These are phyloP conservation scores for Boulengeromyrus knoepffleri DNA, from an alignment of 2,113 vertebrate genomes.

Conservation along the genomic window DNA sequence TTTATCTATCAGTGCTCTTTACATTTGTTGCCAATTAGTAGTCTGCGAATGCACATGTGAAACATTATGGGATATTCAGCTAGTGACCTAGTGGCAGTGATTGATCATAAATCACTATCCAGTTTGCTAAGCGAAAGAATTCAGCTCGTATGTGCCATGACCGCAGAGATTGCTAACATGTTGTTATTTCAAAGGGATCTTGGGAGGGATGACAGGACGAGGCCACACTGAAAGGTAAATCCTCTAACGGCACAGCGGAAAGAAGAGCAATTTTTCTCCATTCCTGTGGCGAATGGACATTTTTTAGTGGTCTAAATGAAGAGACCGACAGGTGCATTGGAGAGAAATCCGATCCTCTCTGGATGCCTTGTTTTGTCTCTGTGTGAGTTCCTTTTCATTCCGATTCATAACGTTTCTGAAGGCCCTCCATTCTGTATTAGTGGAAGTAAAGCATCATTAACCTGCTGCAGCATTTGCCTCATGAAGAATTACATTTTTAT, in stretches of 20 bases:
- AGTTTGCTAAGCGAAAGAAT: neutral
- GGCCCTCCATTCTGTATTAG: neutral
- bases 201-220: neutral
- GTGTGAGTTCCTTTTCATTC: slow-evolving; percentile 1
- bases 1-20: neutral
- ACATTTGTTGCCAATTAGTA: neutral
- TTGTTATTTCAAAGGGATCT: neutral
- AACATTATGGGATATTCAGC: neutral
- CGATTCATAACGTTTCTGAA: slow-evolving; percentile 9
- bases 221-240: neutral
- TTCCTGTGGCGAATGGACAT: neutral
- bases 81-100: neutral
- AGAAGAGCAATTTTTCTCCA: neutral
- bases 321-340: neutral
- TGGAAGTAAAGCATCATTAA: slow-evolving; percentile 16
- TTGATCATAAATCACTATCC: neutral
- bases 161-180: neutral
- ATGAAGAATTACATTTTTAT: slow-evolving; percentile 16
- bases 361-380: neutral
- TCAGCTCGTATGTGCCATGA: neutral
- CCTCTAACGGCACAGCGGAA: neutral
- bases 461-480: slow-evolving; percentile 1
- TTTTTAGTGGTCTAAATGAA: neutral
- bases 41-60: neutral
- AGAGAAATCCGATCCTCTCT: neutral